Percentiles rank a stretch among this genome's conserved stretches.
Conservation (phyloP, 2,888 invertebrate genomes). For the Platerodrilus igneus region DNA sequence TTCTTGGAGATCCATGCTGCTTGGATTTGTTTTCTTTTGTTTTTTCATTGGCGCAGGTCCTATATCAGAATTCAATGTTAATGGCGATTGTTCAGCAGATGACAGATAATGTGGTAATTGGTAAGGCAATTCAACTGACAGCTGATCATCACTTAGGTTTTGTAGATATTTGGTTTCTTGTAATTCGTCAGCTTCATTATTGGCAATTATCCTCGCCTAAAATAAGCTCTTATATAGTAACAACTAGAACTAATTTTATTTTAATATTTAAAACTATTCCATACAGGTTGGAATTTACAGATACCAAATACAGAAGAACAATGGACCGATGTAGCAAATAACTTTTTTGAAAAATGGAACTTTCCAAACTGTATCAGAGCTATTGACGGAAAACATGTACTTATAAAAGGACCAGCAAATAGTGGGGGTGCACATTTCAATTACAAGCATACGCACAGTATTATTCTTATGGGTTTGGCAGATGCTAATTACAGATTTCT, state of each 20-base stretch:
- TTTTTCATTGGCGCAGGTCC: background rate
- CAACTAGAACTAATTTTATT: too few species aligned
- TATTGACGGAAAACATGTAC: constrained; percentile 8
- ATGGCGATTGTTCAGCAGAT: background rate
- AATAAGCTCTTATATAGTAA: too few species aligned
- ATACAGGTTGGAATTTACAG: too few species aligned
- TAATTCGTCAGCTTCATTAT: too few species aligned
- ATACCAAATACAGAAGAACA: constrained; percentile 15
- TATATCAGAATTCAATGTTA: constrained; percentile 1
- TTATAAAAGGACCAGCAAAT: background rate
- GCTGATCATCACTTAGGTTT: too few species aligned
- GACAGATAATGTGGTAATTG: background rate
- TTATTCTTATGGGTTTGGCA: background rate
- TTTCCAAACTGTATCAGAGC: constrained; percentile 10
- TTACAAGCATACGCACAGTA: constrained; percentile 6
- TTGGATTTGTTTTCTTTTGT: background rate
- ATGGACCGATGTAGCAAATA: constrained; percentile 9
- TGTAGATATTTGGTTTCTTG: too few species aligned
- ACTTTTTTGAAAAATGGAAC: constrained; percentile 6
- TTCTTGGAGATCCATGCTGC: background rate
- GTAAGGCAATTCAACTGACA: too few species aligned
- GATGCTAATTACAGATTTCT: constrained; percentile 14
- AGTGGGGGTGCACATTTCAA: constrained; percentile 4
- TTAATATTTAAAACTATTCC: too few species aligned
- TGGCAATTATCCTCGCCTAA: too few species aligned